Conservation (phyloP, 92 coral and sea anemone genomes). For the Porites rus region DNA sequence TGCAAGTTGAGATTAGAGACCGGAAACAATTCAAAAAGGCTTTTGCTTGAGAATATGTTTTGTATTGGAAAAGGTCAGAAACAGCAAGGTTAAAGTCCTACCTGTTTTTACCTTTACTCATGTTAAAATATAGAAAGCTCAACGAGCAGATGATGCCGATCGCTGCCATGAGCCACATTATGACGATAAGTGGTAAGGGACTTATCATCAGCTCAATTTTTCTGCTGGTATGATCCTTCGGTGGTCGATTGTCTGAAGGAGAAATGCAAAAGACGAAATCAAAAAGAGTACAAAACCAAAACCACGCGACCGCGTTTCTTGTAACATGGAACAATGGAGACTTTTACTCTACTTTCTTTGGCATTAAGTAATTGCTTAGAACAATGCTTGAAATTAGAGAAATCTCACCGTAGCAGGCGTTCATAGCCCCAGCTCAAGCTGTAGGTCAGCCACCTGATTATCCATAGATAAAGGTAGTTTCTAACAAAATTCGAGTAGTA, state of each 20-base stretch:
- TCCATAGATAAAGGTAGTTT: too few relatives aligned
- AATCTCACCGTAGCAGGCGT: too few relatives aligned
- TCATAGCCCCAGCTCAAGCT: too few relatives aligned
- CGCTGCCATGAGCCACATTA: conserved; percentile 82
- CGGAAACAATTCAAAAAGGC: neutral
- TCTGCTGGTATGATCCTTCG: conserved; percentile 75
- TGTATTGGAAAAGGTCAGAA: too few relatives aligned
- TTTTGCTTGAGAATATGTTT: too few relatives aligned
- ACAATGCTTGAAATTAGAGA: too few relatives aligned
- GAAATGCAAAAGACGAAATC: neutral
- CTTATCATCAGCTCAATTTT: conserved; percentile 63
- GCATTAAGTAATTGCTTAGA: too few relatives aligned
- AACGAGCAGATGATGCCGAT: conserved; percentile 77
- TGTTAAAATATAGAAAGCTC: conserved; percentile 83
- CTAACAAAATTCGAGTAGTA: too few relatives aligned
- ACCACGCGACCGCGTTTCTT: neutral
- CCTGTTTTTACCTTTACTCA: conserved; percentile 81
- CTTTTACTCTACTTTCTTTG: too few relatives aligned
- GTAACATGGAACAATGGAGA: neutral
- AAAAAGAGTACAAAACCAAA: too few relatives aligned
- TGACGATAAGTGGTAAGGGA: conserved; percentile 73
- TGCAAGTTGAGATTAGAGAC: neutral
- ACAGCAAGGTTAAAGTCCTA: conserved; percentile 11
- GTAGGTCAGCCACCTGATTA: too few relatives aligned
- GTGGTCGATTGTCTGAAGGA: conserved; percentile 67